phyloP scores from a whole-genome alignment of 2,888 invertebrate genomes.

The Cyrtodaria siliqua region DNA sequence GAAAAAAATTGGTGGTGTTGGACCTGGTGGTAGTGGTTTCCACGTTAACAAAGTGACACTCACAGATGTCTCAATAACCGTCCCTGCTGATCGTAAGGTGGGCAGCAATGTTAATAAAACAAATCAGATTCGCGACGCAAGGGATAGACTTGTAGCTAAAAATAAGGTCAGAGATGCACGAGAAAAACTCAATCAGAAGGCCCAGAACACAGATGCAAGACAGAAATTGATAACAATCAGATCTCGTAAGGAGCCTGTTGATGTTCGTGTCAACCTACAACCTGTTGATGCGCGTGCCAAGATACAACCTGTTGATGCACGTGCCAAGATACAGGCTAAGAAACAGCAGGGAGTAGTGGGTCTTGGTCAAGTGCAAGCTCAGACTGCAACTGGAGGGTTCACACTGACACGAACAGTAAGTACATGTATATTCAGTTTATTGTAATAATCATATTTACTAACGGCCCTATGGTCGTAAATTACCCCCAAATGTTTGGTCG shows the following conservation, averaged over 20 bases:
- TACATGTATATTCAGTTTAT: too few species aligned
- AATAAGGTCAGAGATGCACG: conserved; percentile 56
- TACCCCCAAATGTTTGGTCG: too few species aligned
- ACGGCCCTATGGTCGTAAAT: too few species aligned
- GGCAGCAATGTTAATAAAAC: conserved; percentile 33
- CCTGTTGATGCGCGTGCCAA: conserved; percentile 73
- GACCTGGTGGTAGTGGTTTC: conserved; percentile 4
- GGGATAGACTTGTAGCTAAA: conserved; percentile 51
- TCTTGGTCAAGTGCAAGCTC: conserved; percentile 1
- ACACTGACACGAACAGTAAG: conserved; percentile 58
- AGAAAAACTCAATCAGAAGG: conserved; percentile 52
- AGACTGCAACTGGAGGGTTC: conserved; percentile 18
- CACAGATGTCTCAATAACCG: conserved; percentile 57
- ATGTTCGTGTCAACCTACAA: conserved; percentile 70
- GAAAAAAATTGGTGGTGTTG: conserved; percentile 10
- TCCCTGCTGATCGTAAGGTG: conserved; percentile 52
- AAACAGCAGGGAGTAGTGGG: conserved; percentile 22
- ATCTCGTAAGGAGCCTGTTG: conserved; percentile 66
- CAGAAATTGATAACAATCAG: conserved; percentile 54
- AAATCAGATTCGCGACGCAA: conserved; percentile 58
- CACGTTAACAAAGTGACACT: conserved; percentile 33
- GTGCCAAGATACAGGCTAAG: conserved; percentile 64
- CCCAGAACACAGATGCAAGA: conserved; percentile 53
- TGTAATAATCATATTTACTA: too few species aligned
- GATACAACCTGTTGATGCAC: conserved; percentile 71